These are phyloP conservation scores for Phacellophora camtschatica DNA, from an alignment of 30 jellyfish, hydroid and myxozoan species.

Conservation along the genomic window DNA sequence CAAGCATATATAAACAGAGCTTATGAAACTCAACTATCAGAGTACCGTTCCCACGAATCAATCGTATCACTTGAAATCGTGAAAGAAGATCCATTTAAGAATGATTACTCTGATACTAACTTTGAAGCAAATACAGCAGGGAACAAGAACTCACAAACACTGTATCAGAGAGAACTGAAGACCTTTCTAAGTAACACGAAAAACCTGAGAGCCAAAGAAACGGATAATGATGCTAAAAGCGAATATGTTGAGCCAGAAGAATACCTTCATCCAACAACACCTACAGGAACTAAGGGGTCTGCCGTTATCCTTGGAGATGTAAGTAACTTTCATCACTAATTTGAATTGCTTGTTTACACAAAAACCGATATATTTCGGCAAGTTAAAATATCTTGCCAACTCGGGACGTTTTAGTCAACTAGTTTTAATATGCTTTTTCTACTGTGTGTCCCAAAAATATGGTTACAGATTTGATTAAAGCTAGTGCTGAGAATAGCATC, in stretches of 20 bases:
- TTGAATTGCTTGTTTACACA: no score
- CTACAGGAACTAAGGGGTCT: background rate
- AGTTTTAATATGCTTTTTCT: no score
- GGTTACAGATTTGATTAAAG: no score
- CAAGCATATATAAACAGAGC: slow-evolving; percentile 39
- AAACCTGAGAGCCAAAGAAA: slow-evolving; percentile 27
- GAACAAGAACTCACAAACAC: background rate
- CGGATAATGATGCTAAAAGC: slow-evolving; percentile 15
- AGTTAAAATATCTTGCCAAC: no score
- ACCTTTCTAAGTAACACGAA: slow-evolving; percentile 42
- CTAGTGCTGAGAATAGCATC: no score
- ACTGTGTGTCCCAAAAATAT: no score
- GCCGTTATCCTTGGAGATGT: slow-evolving; percentile 24
- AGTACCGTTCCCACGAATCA: slow-evolving; percentile 21
- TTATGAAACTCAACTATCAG: slow-evolving; percentile 22
- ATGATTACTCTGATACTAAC: slow-evolving; percentile 23
- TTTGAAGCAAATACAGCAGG: background rate
- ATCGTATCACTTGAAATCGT: slow-evolving; percentile 33
- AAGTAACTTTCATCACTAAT: no score
- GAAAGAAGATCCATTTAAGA: slow-evolving; percentile 62
- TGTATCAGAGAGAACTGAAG: slow-evolving; percentile 46
- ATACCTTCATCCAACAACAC: background rate
- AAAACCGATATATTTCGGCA: no score
- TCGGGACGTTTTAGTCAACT: no score
- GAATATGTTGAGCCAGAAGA: slow-evolving; percentile 57